Conservation (phyloP, 1,140 invertebrate species). For the Lasaia peninsularis region DNA sequence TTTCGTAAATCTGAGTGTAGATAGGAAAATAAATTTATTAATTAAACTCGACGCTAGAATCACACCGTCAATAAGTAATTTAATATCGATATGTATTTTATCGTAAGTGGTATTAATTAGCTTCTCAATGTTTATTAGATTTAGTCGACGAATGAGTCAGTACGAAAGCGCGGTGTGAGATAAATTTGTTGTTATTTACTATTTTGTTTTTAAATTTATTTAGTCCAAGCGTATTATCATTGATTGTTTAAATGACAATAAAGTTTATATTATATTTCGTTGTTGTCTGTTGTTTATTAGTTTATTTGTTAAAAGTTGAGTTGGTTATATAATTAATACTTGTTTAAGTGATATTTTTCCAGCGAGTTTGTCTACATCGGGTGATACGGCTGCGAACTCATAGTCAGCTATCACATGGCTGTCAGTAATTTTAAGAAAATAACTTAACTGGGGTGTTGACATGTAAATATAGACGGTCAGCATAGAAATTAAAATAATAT, state of each 20-base stretch:
- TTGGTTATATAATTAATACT: background rate
- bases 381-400: constrained; percentile 60
- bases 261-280: constrained; percentile 11
- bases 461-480: constrained; percentile 74
- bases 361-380: constrained; percentile 59
- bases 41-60: constrained; percentile 53
- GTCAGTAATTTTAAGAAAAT: constrained; percentile 74
- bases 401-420: constrained; percentile 77
- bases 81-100: constrained; percentile 45
- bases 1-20: constrained; percentile 56
- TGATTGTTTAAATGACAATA: constrained; percentile 16
- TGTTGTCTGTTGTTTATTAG: background rate
- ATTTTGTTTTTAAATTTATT: constrained; percentile 18
- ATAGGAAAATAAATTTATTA: constrained; percentile 69
- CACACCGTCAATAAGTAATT: constrained; percentile 53
- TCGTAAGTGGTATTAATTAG: constrained; percentile 64
- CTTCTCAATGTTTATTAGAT: constrained; percentile 76
- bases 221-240: constrained; percentile 1
- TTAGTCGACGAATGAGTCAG: constrained; percentile 75
- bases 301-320: background rate
- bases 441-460: constrained; percentile 73
- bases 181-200: constrained; percentile 55
- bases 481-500: constrained; percentile 68
- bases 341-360: constrained; percentile 6
- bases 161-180: constrained; percentile 60